Percentiles rank a stretch among this genome's conserved stretches.
Evolutionary conservation across 2,797 vertebrate genomes (phyloP).

Genomic region (Sebastes miniatus): DNA sequence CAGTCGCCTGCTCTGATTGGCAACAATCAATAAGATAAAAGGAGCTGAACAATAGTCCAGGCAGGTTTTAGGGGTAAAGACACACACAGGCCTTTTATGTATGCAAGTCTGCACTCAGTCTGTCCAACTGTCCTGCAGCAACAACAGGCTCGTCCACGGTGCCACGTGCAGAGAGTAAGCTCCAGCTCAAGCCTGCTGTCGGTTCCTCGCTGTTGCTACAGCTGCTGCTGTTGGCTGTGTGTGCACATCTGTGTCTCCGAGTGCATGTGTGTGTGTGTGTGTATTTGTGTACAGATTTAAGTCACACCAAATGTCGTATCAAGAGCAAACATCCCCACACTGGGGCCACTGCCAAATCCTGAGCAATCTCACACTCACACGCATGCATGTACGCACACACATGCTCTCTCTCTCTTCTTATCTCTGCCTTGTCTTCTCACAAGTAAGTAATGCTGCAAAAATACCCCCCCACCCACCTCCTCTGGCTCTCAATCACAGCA

Average conservation of each 20-base stretch:
- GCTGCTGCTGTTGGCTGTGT: conserved; percentile 62
- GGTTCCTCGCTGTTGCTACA: conserved; percentile 60
- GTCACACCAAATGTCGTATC: conserved; percentile 73
- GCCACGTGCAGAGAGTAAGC: conserved; percentile 61
- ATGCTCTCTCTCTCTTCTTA: background rate
- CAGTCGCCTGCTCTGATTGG: background rate
- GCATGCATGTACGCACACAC: conserved; percentile 1
- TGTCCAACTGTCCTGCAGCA: conserved; percentile 48
- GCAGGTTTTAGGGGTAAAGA: background rate
- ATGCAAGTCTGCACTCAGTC: conserved; percentile 6
- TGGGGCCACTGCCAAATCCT: conserved; percentile 62
- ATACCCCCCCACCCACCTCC: background rate
- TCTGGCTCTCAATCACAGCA: conserved; percentile 16
- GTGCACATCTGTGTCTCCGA: conserved; percentile 53
- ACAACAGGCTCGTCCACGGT: conserved; percentile 18
- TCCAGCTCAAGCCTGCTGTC: conserved; percentile 47
- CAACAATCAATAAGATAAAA: background rate
- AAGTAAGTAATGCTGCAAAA: conserved; percentile 33
- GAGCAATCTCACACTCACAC: conserved; percentile 34
- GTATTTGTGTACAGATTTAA: conserved; percentile 51
- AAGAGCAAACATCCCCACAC: conserved; percentile 66
- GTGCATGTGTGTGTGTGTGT: background rate
- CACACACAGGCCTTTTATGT: conserved; percentile 9
- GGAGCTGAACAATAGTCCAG: background rate
- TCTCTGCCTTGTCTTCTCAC: conserved; percentile 21